Percentiles rank a stretch among this genome's conserved stretches.
phyloP scores from a whole-genome alignment of 1,140 invertebrate genomes.

The Trichogramma pretiosum region DNA sequence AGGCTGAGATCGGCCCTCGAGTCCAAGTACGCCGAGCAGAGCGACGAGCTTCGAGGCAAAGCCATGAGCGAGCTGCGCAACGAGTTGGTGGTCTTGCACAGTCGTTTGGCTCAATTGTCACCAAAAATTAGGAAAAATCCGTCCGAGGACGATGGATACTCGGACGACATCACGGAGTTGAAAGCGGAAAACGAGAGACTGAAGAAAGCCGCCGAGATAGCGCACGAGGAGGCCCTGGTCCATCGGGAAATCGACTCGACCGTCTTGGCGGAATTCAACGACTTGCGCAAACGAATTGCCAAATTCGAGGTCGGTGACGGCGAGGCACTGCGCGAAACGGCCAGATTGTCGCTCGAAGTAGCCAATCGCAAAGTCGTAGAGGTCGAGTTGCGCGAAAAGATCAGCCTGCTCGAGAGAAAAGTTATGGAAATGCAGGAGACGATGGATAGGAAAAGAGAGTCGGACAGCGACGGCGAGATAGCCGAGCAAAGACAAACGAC shows the following conservation, averaged over 20 bases:
- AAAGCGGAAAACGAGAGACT: slow-evolving; percentile 29
- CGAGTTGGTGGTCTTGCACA: slow-evolving; percentile 10
- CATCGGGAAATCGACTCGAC: slow-evolving; percentile 31
- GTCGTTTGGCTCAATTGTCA: slow-evolving; percentile 3
- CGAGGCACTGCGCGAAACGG: slow-evolving; percentile 55
- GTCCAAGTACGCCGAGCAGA: slow-evolving; percentile 9
- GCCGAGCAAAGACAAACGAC: neutral
- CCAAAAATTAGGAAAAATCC: neutral
- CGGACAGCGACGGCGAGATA: neutral
- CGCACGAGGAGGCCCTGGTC: slow-evolving; percentile 31
- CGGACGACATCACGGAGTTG: slow-evolving; percentile 15
- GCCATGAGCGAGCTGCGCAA: slow-evolving; percentile 1
- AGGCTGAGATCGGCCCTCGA: slow-evolving; percentile 33
- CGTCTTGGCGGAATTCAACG: slow-evolving; percentile 48
- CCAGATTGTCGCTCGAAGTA: slow-evolving; percentile 39
- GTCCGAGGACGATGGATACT: neutral
- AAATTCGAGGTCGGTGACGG: slow-evolving; percentile 39
- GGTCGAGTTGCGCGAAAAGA: slow-evolving; percentile 25
- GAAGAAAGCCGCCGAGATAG: slow-evolving; percentile 30
- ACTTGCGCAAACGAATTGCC: slow-evolving; percentile 55
- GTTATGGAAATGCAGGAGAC: slow-evolving; percentile 22
- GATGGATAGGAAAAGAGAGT: no score
- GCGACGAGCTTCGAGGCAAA: neutral
- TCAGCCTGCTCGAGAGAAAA: slow-evolving; percentile 26
- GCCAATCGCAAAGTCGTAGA: slow-evolving; percentile 28